Evolutionary conservation across 1,140 invertebrate genomes (phyloP), one percentile per base, ranked within the genome.

Genomic region (Varroa destructor): DNA sequence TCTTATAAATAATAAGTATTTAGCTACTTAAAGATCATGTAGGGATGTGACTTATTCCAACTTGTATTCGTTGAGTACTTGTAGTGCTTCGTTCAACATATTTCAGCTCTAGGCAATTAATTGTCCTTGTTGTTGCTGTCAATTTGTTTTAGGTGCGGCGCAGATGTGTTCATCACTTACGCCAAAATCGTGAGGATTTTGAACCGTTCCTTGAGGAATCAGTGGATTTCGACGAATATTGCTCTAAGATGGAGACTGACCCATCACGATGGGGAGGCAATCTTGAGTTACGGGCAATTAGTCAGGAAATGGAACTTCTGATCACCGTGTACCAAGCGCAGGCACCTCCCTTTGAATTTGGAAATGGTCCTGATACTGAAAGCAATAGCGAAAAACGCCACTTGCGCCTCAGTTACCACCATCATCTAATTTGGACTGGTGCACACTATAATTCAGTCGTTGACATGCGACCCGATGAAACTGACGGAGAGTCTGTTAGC

Each of bases 361-460:
- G 61, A 40, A 37, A 12, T 14, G 61, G 40, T 10, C 12, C 61
- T 4, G 40, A 43, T 12, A 8, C 46, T 51, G 46, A 51, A 51
- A 3, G 3, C 3, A 51, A 51, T 8, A 51, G 46, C 8, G 37
- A 67, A 46, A 67, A 40, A 3, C 40, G 10, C 12, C 12, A 43
- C 61, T 12, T 40, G 12, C 46, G 8, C 8, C 61, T 67, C 12
- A 43, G 12, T 3, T 67, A 36, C 61, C 61, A 67, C 61, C 40
- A 46, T 14, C 61, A 67, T 46, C 40, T 67, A 37, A 67, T 67
- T 43, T 43, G 46, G 46, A 43, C 36, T 5, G 61, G 61, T 14
- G 61, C 40, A 67, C 61, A 67, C 61, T 67, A 67, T 37, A 67
- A 67, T 37, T 67, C 61, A 43, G 61, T 40, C 3, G 37, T 67